Evolutionary conservation across 35 echinoderm and acorn worm genomes (phyloP), one percentile per base, ranked within the genome.

Genomic region (Stichopus chloronotus): DNA sequence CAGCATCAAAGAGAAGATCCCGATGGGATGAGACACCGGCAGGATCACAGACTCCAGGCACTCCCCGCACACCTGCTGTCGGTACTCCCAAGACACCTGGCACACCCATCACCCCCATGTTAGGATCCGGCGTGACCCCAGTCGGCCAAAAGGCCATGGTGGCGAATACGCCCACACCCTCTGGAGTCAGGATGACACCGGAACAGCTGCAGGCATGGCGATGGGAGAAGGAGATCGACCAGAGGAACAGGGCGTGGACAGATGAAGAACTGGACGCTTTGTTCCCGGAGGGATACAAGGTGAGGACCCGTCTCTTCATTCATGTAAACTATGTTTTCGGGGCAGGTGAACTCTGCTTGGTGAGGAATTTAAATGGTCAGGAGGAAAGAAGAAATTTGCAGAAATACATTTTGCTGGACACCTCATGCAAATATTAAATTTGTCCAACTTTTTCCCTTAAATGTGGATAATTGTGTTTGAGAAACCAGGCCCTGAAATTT

Each of bases 161-260:
- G 19, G 95, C 95, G 95, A 90, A 78, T 81, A 99, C 95, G 78
- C 97, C 97, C 25, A 96, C 94, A 20, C 94, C 94, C 43, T 92
- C 96, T 9, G 92, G 80, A 76, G 68, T 91, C 72, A 96, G 94
- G 80, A 99, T 99, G 97, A 96, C 95, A 10, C 95, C 95, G 53
- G 97, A 99, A 88, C 97, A 99, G 90, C 87, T 99, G 12, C 97
- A 99, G 78, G 97, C 97, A 10, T 99, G 93, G 93, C 80, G 97
- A 69, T 99, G 97, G 97, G 97, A 99, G 97, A 99, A 99, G 59
- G 97, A 99, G 90, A 99, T 99, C 76, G 97, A 99, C 79, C 95
- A 99, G 79, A 95, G 97, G 63, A 99, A 99, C 86, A 92, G 97
- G 92, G 91, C 95, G 3, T 87, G 90, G 72, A 78, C 93, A 54